phyloP scores from a whole-genome alignment of 1,140 invertebrate genomes.

The Temnothorax longispinosus region DNA sequence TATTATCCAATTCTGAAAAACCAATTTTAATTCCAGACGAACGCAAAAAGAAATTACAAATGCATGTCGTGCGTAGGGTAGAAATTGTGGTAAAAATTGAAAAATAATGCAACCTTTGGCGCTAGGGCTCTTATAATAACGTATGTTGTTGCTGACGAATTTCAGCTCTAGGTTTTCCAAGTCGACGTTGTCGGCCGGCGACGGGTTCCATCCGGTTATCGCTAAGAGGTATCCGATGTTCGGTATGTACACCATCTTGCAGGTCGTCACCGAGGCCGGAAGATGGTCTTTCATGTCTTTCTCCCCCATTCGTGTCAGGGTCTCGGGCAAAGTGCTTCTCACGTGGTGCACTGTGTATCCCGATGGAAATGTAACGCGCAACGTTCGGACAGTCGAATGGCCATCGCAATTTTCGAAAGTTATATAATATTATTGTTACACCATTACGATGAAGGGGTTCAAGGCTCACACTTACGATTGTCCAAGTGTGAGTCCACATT shows the following conservation, averaged over 20 bases:
- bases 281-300: constrained; percentile 89
- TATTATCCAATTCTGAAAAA: constrained; percentile 91
- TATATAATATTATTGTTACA: not conserved
- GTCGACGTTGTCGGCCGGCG: constrained; percentile 85
- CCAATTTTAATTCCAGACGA: constrained; percentile 10
- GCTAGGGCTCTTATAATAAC: constrained; percentile 91
- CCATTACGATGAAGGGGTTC: not conserved
- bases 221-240: constrained; percentile 93
- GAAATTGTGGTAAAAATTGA: constrained; percentile 24
- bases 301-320: constrained; percentile 89
- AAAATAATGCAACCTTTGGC: constrained; percentile 88
- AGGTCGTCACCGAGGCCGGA: constrained; percentile 89
- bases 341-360: constrained; percentile 50
- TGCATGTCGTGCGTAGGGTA: not conserved
- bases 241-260: constrained; percentile 92
- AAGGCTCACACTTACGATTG: constrained; percentile 85
- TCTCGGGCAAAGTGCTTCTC: constrained; percentile 83
- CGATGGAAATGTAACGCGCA: not conserved
- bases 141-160: constrained; percentile 89
- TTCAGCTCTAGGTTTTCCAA: constrained; percentile 90
- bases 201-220: constrained; percentile 88
- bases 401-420: not conserved
- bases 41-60: not conserved
- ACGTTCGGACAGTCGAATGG: not conserved
- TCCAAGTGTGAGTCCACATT: constrained; percentile 90